These are phyloP conservation scores for Idaea aversata DNA, from an alignment of 2,888 invertebrate species.

Conservation along the genomic window DNA sequence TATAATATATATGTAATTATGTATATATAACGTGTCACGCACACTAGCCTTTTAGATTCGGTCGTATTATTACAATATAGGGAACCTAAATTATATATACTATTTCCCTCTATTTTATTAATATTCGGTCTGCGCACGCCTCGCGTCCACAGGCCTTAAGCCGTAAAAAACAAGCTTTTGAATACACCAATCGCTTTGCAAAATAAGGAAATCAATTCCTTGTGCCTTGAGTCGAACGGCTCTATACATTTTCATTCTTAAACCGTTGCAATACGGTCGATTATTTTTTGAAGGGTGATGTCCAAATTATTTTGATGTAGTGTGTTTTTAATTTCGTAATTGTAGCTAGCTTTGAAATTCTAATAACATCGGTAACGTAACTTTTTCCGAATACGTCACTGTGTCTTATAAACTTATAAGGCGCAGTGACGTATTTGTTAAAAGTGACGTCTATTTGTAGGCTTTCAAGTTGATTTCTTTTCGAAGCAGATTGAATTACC, in stretches of 20 bases:
- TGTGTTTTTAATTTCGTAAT: not conserved
- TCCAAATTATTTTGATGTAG: not conserved
- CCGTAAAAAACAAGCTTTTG: not conserved
- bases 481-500: not conserved
- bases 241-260: not conserved
- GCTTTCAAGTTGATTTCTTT: not conserved
- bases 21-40: slow-evolving; percentile 26
- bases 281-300: not conserved
- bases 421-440: not conserved
- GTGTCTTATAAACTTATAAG: not conserved
- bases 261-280: not conserved
- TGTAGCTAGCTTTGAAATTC: not conserved
- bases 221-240: not conserved
- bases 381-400: not conserved
- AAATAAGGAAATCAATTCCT: not conserved
- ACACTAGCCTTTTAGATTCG: slow-evolving; percentile 28
- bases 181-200: not conserved
- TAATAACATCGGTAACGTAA: not conserved
- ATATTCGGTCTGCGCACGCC: not conserved
- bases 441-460: not conserved
- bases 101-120: not conserved
- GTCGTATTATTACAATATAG: not conserved
- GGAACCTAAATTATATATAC: not conserved
- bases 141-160: not conserved
- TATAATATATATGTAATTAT: slow-evolving; percentile 27